Evolutionary conservation across 2,113 vertebrate genomes (phyloP), one percentile per base, ranked within the genome.

Genomic region (Oophaga pumilio): DNA sequence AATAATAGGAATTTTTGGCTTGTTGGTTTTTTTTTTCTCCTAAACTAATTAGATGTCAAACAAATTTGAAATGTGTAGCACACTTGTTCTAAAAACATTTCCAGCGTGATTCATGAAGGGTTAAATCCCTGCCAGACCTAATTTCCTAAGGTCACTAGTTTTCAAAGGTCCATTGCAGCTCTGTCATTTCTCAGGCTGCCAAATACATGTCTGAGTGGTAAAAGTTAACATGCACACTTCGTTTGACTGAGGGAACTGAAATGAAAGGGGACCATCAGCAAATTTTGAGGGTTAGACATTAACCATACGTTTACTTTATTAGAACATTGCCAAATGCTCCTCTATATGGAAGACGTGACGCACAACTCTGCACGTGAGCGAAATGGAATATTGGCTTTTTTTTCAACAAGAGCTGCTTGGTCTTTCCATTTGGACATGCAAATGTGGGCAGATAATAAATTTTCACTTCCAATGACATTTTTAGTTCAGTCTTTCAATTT

Each of bases 71-170:
- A 90, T 89, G 78, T 86, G 89, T 66, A 89, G 85, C 86, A 80
- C 89, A 76, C 90, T 90, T 89, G 76, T 84, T 90, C 92, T 86
- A 92, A 91, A 92, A 73, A 92, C 71, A 87, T 92, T 91, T 93
- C 90, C 15, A 74, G 89, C 91, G 86, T 89, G 90, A 93, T 91
- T 92, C 91, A 90, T 66, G 90, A 95, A 93, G 94, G 93, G 93
- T 94, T 94, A 94, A 95, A 93, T 93, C 93, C 93, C 92, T 93
- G 93, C 92, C 94, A 94, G 88, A 90, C 91, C 92, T 92, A 90
- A 94, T 96, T 96, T 96, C 94, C 94, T 94, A 93, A 94, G 94
- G 93, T 93, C 92, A 92, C 92, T 95, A 93, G 91, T 92, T 94
- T 94, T 93, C 91, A 94, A 94, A 94, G 91, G 91, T 92, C 90